Evolutionary conservation across 2,797 vertebrate species (phyloP).

Genomic region (Oreonectes daqikongensis): DNA sequence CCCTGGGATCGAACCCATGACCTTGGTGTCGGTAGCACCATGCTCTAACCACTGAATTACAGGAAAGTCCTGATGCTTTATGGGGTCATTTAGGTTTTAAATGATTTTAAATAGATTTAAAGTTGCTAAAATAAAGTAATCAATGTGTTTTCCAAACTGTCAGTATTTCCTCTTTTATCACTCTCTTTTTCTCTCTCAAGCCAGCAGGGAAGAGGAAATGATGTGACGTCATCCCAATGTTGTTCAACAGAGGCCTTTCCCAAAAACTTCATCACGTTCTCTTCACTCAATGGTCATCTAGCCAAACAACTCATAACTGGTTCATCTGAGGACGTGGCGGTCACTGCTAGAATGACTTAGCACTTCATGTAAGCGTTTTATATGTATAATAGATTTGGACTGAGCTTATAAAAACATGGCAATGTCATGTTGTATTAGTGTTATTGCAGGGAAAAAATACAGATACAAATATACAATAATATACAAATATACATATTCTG

Average conservation of each 20-base stretch:
- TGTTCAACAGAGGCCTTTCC: constrained; percentile 44
- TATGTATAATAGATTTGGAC: neutral
- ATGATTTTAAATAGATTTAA: too few species aligned
- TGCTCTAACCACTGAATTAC: too few species aligned
- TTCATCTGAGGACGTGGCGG: neutral
- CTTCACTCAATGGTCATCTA: neutral
- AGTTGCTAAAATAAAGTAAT: too few species aligned
- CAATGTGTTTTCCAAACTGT: constrained; percentile 12
- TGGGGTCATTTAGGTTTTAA: too few species aligned
- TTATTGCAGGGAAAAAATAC: too few species aligned
- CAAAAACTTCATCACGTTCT: constrained; percentile 32
- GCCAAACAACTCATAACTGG: neutral
- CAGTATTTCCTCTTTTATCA: neutral
- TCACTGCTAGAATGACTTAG: neutral
- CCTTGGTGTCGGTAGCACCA: too few species aligned
- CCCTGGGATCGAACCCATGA: too few species aligned
- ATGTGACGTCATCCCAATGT: constrained; percentile 8
- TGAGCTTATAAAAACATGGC: constrained; percentile 4
- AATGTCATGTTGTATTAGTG: too few species aligned
- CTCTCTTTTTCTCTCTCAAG: neutral
- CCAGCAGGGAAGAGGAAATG: constrained; percentile 2
- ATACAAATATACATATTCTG: too few species aligned
- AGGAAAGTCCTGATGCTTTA: too few species aligned
- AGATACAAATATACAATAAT: too few species aligned
- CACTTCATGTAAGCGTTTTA: neutral